Evolutionary conservation across 2,888 invertebrate genomes (phyloP).

Genomic region (Lycia hirtaria): DNA sequence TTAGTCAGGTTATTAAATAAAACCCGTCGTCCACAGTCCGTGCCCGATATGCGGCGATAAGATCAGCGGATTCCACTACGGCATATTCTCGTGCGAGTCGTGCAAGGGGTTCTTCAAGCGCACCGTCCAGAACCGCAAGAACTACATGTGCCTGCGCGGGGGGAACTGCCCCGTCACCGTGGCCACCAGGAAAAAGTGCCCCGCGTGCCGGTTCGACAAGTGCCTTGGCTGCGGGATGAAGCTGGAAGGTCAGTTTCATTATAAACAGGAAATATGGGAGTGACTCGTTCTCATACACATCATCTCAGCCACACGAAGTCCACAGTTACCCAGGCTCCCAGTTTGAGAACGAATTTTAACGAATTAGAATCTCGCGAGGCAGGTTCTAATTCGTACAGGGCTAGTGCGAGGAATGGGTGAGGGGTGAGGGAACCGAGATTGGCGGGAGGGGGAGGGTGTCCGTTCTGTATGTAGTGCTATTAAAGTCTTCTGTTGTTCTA

Average conservation of each 20-base stretch:
- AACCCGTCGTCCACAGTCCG: conserved; percentile 85
- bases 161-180: conserved; percentile 97
- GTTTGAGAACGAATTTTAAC: no score
- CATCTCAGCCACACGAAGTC: no score
- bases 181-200: conserved; percentile 97
- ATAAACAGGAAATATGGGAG: no score
- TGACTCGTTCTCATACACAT: no score
- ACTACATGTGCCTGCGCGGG: conserved; percentile 96
- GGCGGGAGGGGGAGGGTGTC: no score
- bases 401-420: no score
- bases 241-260: conserved; percentile 90
- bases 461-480: no score
- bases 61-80: conserved; percentile 98
- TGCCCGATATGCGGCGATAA: conserved; percentile 98
- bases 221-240: conserved; percentile 98
- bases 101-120: conserved; percentile 99
- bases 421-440: no score
- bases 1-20: neutral
- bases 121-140: conserved; percentile 99
- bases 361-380: no score
- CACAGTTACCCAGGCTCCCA: no score
- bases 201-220: conserved; percentile 98
- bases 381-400: no score
- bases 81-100: conserved; percentile 98
- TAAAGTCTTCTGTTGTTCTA: no score